Evolutionary conservation across 2,888 invertebrate species (phyloP).

Genomic region (Lasioglossum marginatum): DNA sequence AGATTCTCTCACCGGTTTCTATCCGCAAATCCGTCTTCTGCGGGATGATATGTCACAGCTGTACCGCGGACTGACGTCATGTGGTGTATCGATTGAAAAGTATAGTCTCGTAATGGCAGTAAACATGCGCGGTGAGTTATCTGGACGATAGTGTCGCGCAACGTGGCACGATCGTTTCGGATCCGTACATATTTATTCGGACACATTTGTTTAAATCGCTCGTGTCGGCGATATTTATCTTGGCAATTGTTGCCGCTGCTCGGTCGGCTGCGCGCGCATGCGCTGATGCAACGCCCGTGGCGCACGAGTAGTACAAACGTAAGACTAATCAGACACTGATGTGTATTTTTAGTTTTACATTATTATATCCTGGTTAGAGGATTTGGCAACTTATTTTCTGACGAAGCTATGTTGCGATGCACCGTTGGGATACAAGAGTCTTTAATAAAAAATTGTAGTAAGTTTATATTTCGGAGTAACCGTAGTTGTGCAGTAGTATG

Average conservation of each 20-base stretch:
- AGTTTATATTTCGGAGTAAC: not conserved
- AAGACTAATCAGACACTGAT: not conserved
- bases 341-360: not conserved
- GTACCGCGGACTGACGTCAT: slow-evolving; percentile 71
- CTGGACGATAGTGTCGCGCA: not conserved
- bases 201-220: not conserved
- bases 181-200: not conserved
- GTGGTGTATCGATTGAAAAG: slow-evolving; percentile 73
- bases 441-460: not conserved
- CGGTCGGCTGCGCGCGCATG: not conserved
- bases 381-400: not conserved
- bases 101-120: slow-evolving; percentile 7
- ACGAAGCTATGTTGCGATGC: not conserved
- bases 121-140: slow-evolving; percentile 47
- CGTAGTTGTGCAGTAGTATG: slow-evolving; percentile 20
- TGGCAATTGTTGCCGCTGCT: not conserved
- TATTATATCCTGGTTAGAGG: not conserved
- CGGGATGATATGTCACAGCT: not conserved
- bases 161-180: slow-evolving; percentile 5
- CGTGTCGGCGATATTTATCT: not conserved
- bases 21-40: not conserved
- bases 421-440: not conserved
- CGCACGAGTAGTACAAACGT: not conserved
- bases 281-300: not conserved
- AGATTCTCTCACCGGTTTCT: not conserved